phyloP scores from a whole-genome alignment of 2,113 vertebrate genomes.

The Antigone vipio region DNA sequence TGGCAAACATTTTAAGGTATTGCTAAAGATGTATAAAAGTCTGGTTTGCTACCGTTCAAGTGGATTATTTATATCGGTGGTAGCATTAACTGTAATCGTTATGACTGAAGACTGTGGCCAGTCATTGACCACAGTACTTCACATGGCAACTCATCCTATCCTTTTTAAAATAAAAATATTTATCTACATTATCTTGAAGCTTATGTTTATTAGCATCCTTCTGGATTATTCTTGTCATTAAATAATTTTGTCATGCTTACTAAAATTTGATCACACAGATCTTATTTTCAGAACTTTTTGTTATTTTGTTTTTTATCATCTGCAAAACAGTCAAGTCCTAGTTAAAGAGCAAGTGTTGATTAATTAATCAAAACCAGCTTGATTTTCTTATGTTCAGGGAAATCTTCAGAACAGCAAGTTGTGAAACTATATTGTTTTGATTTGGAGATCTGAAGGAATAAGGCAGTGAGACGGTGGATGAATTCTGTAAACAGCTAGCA shows the following conservation, averaged over 20 bases:
- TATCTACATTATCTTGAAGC: background rate
- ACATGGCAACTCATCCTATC: background rate
- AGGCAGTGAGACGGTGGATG: background rate
- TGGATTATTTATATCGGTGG: background rate
- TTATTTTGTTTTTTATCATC: background rate
- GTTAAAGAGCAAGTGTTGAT: background rate
- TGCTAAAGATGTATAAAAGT: background rate
- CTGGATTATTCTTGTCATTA: background rate
- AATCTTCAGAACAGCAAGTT: conserved; percentile 1
- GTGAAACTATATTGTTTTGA: background rate
- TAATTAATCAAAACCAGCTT: conserved; percentile 28
- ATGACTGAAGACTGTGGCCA: background rate
- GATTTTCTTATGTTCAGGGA: conserved; percentile 29
- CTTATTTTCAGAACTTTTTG: background rate
- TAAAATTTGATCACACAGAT: background rate
- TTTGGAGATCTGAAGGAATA: background rate
- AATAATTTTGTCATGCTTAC: background rate
- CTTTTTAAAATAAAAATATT: background rate
- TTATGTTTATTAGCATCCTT: background rate
- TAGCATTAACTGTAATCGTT: background rate
- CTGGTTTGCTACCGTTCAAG: background rate
- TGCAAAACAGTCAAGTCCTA: background rate
- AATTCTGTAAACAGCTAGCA: background rate
- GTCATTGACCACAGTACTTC: background rate
- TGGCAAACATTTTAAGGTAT: background rate